A percentile compares a stretch with the other conserved stretches of the same genome.
Conservation (phyloP, 2,113 vertebrate species). For the Leucosticte australis region DNA sequence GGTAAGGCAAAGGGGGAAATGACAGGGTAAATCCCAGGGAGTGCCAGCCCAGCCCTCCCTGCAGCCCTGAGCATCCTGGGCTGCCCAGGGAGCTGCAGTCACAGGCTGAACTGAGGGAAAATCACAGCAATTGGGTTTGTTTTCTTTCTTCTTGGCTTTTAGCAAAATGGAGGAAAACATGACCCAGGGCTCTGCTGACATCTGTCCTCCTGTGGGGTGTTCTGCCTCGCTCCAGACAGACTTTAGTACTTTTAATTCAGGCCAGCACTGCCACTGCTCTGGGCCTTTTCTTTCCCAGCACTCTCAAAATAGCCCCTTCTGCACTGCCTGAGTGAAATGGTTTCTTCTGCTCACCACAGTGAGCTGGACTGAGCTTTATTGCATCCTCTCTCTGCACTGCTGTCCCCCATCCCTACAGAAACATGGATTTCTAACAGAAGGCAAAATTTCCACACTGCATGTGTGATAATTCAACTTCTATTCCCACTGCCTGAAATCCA, state of each 20-base stretch:
- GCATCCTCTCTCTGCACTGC: not conserved
- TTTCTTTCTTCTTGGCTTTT: not conserved
- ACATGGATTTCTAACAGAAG: accelerated
- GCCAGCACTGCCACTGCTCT: not conserved
- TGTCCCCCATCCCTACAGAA: not conserved
- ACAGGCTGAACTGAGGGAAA: not conserved
- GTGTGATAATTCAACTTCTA: not conserved
- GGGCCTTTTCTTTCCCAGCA: not conserved
- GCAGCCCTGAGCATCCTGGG: not conserved
- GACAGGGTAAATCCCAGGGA: not conserved
- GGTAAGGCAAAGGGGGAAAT: not conserved
- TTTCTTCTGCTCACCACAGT: not conserved
- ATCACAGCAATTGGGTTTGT: not conserved
- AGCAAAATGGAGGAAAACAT: not conserved
- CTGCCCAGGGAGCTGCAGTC: not conserved
- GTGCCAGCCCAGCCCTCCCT: not conserved
- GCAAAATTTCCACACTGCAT: not conserved
- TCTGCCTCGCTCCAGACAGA: not conserved
- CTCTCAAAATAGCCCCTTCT: not conserved
- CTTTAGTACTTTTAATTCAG: not conserved
- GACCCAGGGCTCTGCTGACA: not conserved
- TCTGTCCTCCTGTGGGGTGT: not conserved
- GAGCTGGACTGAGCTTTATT: not conserved
- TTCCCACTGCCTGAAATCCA: not conserved
- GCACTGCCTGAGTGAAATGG: not conserved